Percentiles rank a stretch among this genome's conserved stretches.
These are phyloP conservation scores for Ylistrum balloti DNA, from an alignment of 1,140 invertebrate genomes.

Conservation along the genomic window DNA sequence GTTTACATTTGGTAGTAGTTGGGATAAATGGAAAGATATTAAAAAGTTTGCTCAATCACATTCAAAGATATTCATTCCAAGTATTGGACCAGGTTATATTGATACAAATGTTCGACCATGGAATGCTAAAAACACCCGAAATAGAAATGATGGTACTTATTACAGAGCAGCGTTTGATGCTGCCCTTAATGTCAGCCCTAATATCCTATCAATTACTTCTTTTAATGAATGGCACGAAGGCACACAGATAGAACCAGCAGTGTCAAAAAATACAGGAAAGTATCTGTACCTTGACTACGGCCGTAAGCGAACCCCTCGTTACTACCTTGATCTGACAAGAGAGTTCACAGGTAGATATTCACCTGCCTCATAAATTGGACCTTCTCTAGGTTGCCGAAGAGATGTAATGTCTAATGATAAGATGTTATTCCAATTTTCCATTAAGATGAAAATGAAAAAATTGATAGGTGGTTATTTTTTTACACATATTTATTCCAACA, in stretches of 20 bases:
- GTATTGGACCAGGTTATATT: slow-evolving; percentile 84
- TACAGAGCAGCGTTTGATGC: slow-evolving; percentile 80
- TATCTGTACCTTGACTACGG: slow-evolving; percentile 79
- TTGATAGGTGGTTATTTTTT: too few species aligned
- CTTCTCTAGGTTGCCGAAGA: too few species aligned
- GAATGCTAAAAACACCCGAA: slow-evolving; percentile 82
- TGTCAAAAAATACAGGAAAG: slow-evolving; percentile 72
- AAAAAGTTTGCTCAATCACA: slow-evolving; percentile 76
- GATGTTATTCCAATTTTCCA: too few species aligned
- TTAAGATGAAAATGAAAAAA: too few species aligned
- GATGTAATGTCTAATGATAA: background rate
- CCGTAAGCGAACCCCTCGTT: slow-evolving; percentile 70
- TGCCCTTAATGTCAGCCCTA: slow-evolving; percentile 77
- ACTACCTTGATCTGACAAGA: slow-evolving; percentile 79
- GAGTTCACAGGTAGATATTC: slow-evolving; percentile 17
- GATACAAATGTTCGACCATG: slow-evolving; percentile 83
- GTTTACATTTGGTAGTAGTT: slow-evolving; percentile 83
- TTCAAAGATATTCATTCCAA: slow-evolving; percentile 83
- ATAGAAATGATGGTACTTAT: slow-evolving; percentile 82
- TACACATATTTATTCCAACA: too few species aligned
- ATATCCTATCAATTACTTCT: slow-evolving; percentile 83
- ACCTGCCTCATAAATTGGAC: too few species aligned
- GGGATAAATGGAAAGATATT: slow-evolving; percentile 82
- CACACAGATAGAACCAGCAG: slow-evolving; percentile 84
- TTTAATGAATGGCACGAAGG: slow-evolving; percentile 86